phyloP scores from a whole-genome alignment of 2,113 vertebrate species.

The Strix aluco region DNA sequence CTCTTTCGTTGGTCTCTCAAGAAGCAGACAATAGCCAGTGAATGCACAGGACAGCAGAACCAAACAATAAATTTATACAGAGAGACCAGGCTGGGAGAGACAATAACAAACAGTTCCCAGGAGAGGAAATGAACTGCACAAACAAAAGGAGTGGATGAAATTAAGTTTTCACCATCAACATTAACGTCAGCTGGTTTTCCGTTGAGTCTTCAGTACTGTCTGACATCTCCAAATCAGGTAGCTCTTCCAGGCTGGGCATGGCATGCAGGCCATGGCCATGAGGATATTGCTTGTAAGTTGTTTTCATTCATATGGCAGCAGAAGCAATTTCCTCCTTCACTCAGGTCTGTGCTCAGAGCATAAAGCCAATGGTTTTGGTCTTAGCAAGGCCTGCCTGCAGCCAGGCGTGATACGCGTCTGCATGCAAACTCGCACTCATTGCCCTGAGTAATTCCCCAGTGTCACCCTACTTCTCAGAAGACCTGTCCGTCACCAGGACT shows the following conservation, averaged over 20 bases:
- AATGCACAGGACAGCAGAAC: neutral
- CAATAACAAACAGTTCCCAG: neutral
- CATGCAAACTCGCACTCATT: neutral
- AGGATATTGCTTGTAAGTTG: neutral
- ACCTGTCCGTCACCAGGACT: neutral
- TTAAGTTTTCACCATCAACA: neutral
- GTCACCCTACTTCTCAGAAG: neutral
- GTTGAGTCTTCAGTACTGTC: neutral
- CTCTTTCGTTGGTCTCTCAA: neutral
- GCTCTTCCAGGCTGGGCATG: neutral
- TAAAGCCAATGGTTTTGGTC: neutral
- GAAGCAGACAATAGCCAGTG: neutral
- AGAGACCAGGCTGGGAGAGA: neutral
- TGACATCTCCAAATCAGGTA: neutral
- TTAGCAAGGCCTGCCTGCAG: neutral
- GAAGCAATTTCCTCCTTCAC: neutral
- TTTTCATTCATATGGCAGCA: neutral
- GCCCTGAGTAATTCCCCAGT: neutral
- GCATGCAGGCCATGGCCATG: neutral
- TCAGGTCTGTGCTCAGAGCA: neutral
- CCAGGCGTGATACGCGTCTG: neutral
- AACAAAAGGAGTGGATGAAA: constrained; percentile 33
- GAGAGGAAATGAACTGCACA: constrained; percentile 22
- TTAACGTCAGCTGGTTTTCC: neutral
- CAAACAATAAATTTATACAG: neutral